These are phyloP conservation scores for Daphoenositta chrysoptera DNA, from an alignment of 2,113 vertebrate species.

Conservation along the genomic window DNA sequence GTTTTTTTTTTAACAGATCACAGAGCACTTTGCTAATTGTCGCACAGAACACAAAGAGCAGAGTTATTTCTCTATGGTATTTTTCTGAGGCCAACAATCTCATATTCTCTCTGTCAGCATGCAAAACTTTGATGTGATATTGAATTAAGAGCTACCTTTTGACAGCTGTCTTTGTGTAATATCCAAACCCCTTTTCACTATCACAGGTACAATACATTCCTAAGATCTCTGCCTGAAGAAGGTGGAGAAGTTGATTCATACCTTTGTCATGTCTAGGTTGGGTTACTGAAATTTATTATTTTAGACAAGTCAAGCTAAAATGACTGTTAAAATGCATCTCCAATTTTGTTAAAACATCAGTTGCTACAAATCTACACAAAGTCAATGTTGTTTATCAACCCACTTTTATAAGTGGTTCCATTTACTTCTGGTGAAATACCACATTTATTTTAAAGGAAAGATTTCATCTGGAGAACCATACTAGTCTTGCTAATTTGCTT, in stretches of 20 bases:
- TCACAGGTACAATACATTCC: not conserved
- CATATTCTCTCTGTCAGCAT: conserved; percentile 12
- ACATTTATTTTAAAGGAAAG: conserved; percentile 32
- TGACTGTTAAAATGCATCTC: not conserved
- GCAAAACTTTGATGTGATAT: conserved; percentile 46
- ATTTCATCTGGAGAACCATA: not conserved
- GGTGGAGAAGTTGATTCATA: conserved; percentile 57
- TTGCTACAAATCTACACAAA: not conserved
- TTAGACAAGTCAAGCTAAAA: conserved; percentile 20
- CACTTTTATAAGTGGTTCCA: not conserved
- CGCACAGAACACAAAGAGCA: not conserved
- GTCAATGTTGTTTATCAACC: not conserved
- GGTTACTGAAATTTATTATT: conserved; percentile 26
- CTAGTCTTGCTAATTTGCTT: not conserved
- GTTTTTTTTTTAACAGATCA: not conserved
- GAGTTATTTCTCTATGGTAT: not conserved
- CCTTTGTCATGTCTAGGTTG: conserved; percentile 9
- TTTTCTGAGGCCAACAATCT: not conserved
- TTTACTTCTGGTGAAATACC: conserved; percentile 35
- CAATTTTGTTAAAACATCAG: conserved; percentile 10
- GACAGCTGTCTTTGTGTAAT: conserved; percentile 46
- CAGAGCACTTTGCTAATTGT: not conserved
- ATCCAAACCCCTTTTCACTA: conserved; percentile 62
- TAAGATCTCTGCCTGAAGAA: conserved; percentile 43
- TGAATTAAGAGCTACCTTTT: conserved; percentile 51